Base-by-base conservation (phyloP, 1,140 invertebrate genomes). In the Plodia interpunctella region DNA sequence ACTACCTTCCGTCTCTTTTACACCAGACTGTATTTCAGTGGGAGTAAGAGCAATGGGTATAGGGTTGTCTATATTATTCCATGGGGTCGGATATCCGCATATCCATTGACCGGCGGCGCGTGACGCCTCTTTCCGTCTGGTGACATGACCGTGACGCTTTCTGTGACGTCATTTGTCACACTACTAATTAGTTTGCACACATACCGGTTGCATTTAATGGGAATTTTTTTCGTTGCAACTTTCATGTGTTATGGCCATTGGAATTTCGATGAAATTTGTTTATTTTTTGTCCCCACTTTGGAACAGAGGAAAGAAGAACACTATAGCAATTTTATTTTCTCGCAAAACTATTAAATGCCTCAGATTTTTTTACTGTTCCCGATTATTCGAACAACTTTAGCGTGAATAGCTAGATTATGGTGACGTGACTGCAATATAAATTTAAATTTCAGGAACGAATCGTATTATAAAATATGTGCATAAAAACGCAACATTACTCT, bases 51-150 rank as follows among this genome's bases (percentile, higher is more conserved):
- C 54, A 62, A 71, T 61, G 66, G 51, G 61, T 59, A 68, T 57
- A 35, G 19, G 52, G 60, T 58, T 6, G 21, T 25, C 21, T 6
- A 25, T 25, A 25, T 60, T 66, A 57, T 25, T 57, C 57, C 59
- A 62, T 59, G 62, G 70, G 74, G 66, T 78, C 78, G 76, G 76
- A 87, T 72, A 81, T 82, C 80, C 82, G 80, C 76, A 75, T 60
- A 80, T 85, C 82, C 76, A 74, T 50, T 70, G 68, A 13, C 63
- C 59, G 72, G 49, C 66, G 72, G 65, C 68, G 75, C 84, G 76
- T 83, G 84, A 87, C 84, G 71, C 65, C 63, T 56, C 60, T 75
- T 80, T 83, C 80, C 82, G 79, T 69, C 70, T 72, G 70, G 58
- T 63, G 57, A 67, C 60, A 61, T 38, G 57, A 59, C 63, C 63